These are phyloP conservation scores for Leptocoma aspasia DNA, from an alignment of 2,113 vertebrate genomes.

Conservation along the genomic window DNA sequence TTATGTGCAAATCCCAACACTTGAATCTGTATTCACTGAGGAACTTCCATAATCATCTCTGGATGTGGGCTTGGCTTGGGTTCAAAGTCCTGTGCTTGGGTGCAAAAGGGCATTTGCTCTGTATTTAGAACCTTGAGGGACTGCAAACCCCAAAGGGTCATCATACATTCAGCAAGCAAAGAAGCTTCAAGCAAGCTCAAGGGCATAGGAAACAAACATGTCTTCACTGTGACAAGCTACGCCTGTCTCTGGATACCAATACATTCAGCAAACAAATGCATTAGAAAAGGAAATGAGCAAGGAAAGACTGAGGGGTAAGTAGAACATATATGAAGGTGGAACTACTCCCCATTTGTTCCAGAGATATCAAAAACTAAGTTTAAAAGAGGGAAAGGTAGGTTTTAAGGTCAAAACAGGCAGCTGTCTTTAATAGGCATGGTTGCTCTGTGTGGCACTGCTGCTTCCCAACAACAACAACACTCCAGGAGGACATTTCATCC, in stretches of 20 bases:
- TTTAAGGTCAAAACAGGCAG: background rate
- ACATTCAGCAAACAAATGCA: background rate
- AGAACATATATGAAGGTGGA: background rate
- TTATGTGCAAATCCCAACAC: background rate
- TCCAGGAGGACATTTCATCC: background rate
- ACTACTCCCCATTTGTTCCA: background rate
- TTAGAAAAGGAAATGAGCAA: background rate
- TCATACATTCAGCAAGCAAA: background rate
- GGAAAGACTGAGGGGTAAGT: background rate
- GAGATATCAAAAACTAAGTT: background rate
- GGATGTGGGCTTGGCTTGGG: background rate
- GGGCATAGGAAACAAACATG: background rate
- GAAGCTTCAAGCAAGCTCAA: constrained; percentile 18
- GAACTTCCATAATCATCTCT: background rate
- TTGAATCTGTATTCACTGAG: background rate
- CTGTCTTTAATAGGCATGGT: background rate
- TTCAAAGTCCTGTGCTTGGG: background rate
- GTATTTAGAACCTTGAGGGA: background rate
- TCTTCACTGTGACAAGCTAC: background rate
- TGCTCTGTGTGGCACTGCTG: background rate
- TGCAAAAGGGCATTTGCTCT: constrained; percentile 12
- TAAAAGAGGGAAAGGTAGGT: background rate
- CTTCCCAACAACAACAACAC: background rate
- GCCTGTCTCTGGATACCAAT: background rate
- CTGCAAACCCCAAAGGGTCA: constrained; percentile 3